Evolutionary conservation across 2,797 vertebrate species (phyloP).

Genomic region (Percopsis omiscomaycus): DNA sequence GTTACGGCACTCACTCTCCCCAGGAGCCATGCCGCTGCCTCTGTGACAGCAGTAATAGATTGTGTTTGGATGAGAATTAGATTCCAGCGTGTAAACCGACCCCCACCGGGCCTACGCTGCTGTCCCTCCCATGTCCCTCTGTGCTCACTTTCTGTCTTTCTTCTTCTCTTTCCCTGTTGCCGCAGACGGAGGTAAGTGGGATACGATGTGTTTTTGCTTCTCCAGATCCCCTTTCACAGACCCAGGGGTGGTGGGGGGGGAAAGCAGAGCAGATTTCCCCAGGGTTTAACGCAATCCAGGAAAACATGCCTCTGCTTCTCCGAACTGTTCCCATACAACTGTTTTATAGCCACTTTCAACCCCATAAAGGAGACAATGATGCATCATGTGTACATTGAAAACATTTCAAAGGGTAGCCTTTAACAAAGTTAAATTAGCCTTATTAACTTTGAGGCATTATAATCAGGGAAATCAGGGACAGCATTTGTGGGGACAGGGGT

Average conservation of each 20-base stretch:
- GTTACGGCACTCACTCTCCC: constrained; percentile 44
- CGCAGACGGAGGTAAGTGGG: constrained; percentile 84
- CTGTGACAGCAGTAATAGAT: constrained; percentile 69
- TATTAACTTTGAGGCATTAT: constrained; percentile 47
- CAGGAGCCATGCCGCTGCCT: constrained; percentile 48
- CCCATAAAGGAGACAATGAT: constrained; percentile 63
- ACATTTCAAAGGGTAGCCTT: constrained; percentile 10
- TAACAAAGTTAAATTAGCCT: constrained; percentile 18
- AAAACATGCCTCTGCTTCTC: constrained; percentile 72
- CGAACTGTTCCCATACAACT: constrained; percentile 68
- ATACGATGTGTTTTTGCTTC: constrained; percentile 61
- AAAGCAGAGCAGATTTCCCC: constrained; percentile 67
- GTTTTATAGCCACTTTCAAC: constrained; percentile 69
- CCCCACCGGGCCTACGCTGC: constrained; percentile 70
- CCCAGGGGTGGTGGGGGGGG: constrained; percentile 47
- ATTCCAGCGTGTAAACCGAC: constrained; percentile 62
- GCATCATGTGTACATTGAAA: constrained; percentile 53
- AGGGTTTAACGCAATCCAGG: constrained; percentile 69
- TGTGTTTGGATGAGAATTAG: constrained; percentile 70
- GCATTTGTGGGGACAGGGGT: neutral
- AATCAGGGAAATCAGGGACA: neutral
- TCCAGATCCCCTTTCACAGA: constrained; percentile 68
- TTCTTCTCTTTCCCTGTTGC: constrained; percentile 52
- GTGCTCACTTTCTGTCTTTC: constrained; percentile 57
- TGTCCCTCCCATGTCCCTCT: constrained; percentile 71